Conservation (phyloP, 1,140 invertebrate genomes). For the Bombus consobrinus region DNA sequence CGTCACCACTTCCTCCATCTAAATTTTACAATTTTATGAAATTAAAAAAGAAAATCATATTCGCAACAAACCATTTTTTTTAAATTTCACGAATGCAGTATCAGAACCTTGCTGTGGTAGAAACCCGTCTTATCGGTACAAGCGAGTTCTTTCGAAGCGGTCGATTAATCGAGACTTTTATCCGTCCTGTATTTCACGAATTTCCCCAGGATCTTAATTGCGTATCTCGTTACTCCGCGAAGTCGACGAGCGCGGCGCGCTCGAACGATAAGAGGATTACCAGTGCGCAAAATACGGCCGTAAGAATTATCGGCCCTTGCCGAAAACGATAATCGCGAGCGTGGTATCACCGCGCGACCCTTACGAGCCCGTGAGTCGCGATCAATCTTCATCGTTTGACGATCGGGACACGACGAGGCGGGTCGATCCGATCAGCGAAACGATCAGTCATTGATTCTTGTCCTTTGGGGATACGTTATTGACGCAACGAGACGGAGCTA, state of each 20-base stretch:
- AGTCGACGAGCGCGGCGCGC: no score
- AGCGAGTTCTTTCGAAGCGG: background rate
- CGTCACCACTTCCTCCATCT: background rate
- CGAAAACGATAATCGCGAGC: constrained; percentile 52
- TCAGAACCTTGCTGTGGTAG: no score
- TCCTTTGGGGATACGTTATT: constrained; percentile 41
- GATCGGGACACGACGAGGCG: constrained; percentile 25
- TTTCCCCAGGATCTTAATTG: constrained; percentile 36
- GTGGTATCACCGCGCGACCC: constrained; percentile 20
- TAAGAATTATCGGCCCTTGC: constrained; percentile 50
- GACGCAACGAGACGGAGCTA: background rate
- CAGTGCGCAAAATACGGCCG: constrained; percentile 26
- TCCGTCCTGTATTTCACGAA: constrained; percentile 28
- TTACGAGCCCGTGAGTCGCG: background rate
- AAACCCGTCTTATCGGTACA: no score
- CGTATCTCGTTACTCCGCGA: constrained; percentile 25
- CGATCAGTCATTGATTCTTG: constrained; percentile 62
- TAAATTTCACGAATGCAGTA: no score
- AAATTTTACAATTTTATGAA: background rate
- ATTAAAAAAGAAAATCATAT: background rate
- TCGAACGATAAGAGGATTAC: constrained; percentile 30
- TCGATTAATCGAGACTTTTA: background rate
- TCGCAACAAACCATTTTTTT: no score
- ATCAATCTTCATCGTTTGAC: constrained; percentile 68
- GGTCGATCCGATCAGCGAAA: background rate